A percentile compares a stretch with the other conserved stretches of the same genome.
Evolutionary conservation across 2,888 invertebrate genomes (phyloP).

Genomic region (Fabriciana adippe): DNA sequence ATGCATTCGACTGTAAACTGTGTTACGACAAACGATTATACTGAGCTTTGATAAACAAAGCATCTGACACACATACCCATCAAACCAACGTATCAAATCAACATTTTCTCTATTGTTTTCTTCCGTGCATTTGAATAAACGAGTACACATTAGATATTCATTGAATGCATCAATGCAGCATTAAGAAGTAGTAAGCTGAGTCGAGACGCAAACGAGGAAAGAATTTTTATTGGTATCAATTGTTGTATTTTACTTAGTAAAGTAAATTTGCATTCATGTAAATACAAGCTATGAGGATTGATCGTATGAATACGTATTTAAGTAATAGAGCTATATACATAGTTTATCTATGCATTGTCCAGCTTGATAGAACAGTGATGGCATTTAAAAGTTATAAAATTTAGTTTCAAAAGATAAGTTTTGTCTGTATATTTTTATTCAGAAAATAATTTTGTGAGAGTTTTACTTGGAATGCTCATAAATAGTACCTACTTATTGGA

Average conservation of each 20-base stretch:
- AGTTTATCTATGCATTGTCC: too few species aligned
- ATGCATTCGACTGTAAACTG: slow-evolving; percentile 5
- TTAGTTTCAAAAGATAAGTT: too few species aligned
- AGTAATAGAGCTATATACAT: neutral
- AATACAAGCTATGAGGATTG: neutral
- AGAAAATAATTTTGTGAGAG: too few species aligned
- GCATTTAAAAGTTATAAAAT: too few species aligned
- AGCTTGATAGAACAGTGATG: too few species aligned
- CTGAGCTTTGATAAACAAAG: slow-evolving; percentile 15
- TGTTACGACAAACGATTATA: neutral
- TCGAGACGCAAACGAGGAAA: slow-evolving; percentile 56
- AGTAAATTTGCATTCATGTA: neutral
- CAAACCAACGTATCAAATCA: slow-evolving; percentile 18
- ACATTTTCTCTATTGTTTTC: slow-evolving; percentile 32
- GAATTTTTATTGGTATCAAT: slow-evolving; percentile 72
- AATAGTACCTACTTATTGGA: too few species aligned
- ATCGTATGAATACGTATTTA: neutral
- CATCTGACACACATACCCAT: slow-evolving; percentile 14
- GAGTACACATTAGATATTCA: slow-evolving; percentile 67
- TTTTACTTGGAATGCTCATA: too few species aligned
- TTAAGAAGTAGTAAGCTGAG: slow-evolving; percentile 17
- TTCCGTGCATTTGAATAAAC: slow-evolving; percentile 51
- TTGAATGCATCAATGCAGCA: slow-evolving; percentile 56
- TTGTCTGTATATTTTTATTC: too few species aligned
- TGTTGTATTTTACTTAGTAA: slow-evolving; percentile 43